Percentiles rank a stretch among this genome's conserved stretches.
Conservation (phyloP, 2,888 invertebrate species). For the Cataglyphis rosenhaueri region DNA sequence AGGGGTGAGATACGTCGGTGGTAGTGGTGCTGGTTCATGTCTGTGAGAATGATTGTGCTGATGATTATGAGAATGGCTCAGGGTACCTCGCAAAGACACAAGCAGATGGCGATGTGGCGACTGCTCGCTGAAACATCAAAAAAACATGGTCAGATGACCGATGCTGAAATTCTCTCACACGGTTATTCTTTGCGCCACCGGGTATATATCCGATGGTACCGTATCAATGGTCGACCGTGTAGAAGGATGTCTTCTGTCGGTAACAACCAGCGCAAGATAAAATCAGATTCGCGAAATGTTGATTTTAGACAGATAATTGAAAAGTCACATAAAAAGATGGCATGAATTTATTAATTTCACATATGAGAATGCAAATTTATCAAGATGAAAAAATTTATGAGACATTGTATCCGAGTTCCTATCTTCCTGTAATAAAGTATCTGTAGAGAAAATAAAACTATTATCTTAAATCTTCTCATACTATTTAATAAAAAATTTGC, state of each 20-base stretch:
- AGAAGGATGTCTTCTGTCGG: slow-evolving; percentile 37
- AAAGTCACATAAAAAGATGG: background rate
- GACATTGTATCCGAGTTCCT: background rate
- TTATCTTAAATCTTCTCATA: slow-evolving; percentile 8
- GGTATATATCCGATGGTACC: slow-evolving; percentile 31
- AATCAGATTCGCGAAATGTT: background rate
- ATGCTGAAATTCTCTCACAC: background rate
- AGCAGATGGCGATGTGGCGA: slow-evolving; percentile 80
- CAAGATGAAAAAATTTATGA: background rate
- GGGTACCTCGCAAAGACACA: slow-evolving; percentile 77
- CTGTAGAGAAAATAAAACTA: background rate
- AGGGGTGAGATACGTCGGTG: slow-evolving; percentile 71
- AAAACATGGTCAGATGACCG: slow-evolving; percentile 15
- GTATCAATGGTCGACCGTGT: slow-evolving; percentile 36
- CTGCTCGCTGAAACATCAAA: slow-evolving; percentile 78
- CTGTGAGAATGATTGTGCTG: slow-evolving; percentile 71
- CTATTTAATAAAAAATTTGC: slow-evolving; percentile 1
- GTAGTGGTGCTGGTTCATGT: slow-evolving; percentile 76
- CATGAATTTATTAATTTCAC: slow-evolving; percentile 4
- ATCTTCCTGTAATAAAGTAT: slow-evolving; percentile 21
- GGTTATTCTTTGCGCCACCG: slow-evolving; percentile 44
- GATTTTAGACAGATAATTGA: background rate
- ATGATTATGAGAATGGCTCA: slow-evolving; percentile 76
- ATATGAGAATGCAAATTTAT: background rate
- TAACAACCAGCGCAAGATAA: slow-evolving; percentile 40